Base-by-base conservation (phyloP, 2,888 invertebrate species). In the Lordiphosa fenestrarum region DNA sequence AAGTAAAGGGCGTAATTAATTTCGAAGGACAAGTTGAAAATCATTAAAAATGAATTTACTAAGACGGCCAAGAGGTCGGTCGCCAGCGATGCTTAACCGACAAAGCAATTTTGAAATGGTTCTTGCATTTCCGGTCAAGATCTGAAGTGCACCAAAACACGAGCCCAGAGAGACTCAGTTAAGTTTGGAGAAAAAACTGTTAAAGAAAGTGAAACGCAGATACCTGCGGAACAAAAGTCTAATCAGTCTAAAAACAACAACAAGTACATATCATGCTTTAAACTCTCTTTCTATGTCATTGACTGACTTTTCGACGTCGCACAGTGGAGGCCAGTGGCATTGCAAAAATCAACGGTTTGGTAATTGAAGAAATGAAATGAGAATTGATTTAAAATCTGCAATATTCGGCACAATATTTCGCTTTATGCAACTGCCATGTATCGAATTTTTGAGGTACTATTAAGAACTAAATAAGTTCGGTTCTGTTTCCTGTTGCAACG, bases 221-320 rank as follows among this genome's bases (percentile, higher is more conserved):
- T 68, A 77, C 80, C 74, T 25, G 66, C 47, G 36, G 48, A 47
- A 51, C 63, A 69, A 60, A 55, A 69, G 58, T 64, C 64, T 64
- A 64, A 64, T 64, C 64, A 64, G 64, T 52, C 64, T 52, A 49
- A 42, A 53, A 54, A 42, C 23, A 35, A 30, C 55, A 55, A 44
- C 50, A 63, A 63, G 63, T 57, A 76, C 83, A 78, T 75, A 81
- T 77, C 73, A 82, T 71, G 74, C 61, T 65, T 54, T 44, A 74
- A 84, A 80, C 76, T 77, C 76, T 83, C 76, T 77, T 83, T 77
- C 76, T 83, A 63, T 83, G 84, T 84, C 81, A 77, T 84, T 77
- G 84, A 81, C 81, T 73, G 77, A 73, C 77, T 60, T 53, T 51
- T 58, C 49, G 63, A 21, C 13, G 19, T 50, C 25, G 37, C 19